phyloP scores from a whole-genome alignment of 2,113 vertebrate species.

The Albula glossodonta region DNA sequence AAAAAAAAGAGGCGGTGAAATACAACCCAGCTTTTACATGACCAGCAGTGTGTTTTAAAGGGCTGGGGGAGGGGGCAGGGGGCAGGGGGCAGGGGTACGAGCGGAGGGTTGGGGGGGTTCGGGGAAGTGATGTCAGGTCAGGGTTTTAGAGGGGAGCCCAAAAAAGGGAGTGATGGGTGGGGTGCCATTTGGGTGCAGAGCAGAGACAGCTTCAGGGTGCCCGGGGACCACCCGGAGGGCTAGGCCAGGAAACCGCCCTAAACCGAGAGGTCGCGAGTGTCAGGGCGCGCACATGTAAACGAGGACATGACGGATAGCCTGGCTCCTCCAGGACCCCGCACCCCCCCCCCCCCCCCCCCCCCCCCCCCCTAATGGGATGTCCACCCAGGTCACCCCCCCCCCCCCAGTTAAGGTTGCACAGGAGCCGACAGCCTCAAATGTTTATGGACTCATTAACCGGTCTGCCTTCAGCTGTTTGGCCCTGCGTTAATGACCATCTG shows the following conservation, averaged over 20 bases:
- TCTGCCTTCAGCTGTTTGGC: neutral
- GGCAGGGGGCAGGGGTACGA: neutral
- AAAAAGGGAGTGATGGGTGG: neutral
- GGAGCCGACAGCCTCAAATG: neutral
- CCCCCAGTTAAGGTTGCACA: neutral
- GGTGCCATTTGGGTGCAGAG: too few species aligned
- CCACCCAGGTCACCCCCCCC: neutral
- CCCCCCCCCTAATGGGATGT: neutral
- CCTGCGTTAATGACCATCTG: neutral
- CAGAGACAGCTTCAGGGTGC: too few species aligned
- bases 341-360: neutral
- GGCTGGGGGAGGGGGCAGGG: neutral
- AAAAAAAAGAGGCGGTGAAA: neutral
- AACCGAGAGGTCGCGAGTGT: neutral
- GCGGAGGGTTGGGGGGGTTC: too few species aligned
- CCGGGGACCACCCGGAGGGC: neutral
- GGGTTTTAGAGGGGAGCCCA: neutral
- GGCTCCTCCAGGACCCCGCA: neutral
- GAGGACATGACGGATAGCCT: neutral
- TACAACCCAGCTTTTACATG: neutral
- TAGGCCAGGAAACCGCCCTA: neutral
- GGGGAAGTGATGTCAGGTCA: neutral
- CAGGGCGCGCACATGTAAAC: too few species aligned
- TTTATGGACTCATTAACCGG: neutral
- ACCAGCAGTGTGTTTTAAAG: neutral